Evolutionary conservation across 2,888 invertebrate genomes (phyloP).

Genomic region (Andrena fulva): DNA sequence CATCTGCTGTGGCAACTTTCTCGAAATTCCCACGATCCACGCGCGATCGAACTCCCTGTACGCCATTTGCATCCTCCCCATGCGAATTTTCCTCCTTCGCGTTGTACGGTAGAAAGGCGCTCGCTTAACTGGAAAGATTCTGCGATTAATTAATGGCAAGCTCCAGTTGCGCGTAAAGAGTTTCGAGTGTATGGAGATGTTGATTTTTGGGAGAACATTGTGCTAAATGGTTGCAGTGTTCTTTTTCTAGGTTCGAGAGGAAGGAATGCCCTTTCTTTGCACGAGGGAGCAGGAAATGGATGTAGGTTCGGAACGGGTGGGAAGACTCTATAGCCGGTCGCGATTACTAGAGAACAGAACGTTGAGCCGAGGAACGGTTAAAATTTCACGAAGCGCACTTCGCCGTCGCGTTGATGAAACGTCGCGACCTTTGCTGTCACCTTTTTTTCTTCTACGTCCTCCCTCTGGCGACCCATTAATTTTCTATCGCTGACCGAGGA

Average conservation of each 20-base stretch:
- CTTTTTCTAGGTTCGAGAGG: background rate
- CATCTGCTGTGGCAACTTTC: constrained; percentile 31
- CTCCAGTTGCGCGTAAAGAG: no score
- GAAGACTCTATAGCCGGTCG: constrained; percentile 48
- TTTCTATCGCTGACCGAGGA: constrained; percentile 12
- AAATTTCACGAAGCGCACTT: constrained; percentile 53
- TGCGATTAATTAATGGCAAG: no score
- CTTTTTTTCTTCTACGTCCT: background rate
- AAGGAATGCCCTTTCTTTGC: background rate
- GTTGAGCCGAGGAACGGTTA: constrained; percentile 36
- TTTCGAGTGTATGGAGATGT: no score
- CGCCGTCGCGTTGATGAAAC: constrained; percentile 40
- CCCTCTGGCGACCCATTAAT: constrained; percentile 4
- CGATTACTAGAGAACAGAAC: constrained; percentile 56
- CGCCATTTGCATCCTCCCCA: background rate
- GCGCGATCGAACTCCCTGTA: background rate
- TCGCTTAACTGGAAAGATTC: no score
- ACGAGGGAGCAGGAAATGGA: constrained; percentile 28
- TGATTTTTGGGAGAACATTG: background rate
- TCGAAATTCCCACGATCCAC: constrained; percentile 47
- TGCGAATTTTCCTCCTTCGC: background rate
- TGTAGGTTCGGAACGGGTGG: constrained; percentile 32
- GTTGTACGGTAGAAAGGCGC: no score
- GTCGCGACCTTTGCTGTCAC: constrained; percentile 32
- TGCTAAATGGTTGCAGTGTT: background rate